Evolutionary conservation across 2,113 vertebrate species (phyloP).

Genomic region (Semicossyphus pulcher): DNA sequence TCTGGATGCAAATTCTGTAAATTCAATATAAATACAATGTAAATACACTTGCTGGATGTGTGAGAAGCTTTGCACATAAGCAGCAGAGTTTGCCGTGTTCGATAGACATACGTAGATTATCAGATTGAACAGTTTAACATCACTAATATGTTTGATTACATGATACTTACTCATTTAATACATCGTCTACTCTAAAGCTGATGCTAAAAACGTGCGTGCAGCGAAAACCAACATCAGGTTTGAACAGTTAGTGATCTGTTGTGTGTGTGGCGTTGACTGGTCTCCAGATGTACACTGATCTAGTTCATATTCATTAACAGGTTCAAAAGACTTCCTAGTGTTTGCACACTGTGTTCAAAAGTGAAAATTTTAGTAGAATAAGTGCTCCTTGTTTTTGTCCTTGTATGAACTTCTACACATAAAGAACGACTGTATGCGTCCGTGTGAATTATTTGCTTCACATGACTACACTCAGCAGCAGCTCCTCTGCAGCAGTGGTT

Average conservation of each 20-base stretch:
- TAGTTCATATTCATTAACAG: constrained; percentile 8
- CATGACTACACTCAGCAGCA: not conserved
- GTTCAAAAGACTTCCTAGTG: not conserved
- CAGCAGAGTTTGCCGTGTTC: constrained; percentile 8
- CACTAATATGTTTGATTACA: constrained; percentile 5
- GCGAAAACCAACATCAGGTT: not conserved
- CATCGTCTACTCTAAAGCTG: constrained; percentile 9
- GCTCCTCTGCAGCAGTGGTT: not conserved
- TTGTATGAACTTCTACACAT: constrained; percentile 8
- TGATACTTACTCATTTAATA: constrained; percentile 3
- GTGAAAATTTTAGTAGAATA: constrained; percentile 25
- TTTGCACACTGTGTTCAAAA: constrained; percentile 9
- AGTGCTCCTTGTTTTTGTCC: constrained; percentile 16
- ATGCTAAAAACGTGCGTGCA: constrained; percentile 26
- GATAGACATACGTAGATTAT: constrained; percentile 39
- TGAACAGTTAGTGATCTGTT: constrained; percentile 8
- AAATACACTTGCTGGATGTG: constrained; percentile 11
- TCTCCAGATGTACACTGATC: not conserved
- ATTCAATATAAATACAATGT: constrained; percentile 17
- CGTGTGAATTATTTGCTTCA: not conserved
- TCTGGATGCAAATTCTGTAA: not conserved
- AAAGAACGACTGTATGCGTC: constrained; percentile 4
- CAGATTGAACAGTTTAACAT: not conserved
- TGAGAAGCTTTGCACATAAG: not conserved
- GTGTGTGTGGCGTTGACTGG: not conserved